These are phyloP conservation scores for Rhinichthys klamathensis DNA, from an alignment of 2,113 vertebrate species.

Conservation along the genomic window DNA sequence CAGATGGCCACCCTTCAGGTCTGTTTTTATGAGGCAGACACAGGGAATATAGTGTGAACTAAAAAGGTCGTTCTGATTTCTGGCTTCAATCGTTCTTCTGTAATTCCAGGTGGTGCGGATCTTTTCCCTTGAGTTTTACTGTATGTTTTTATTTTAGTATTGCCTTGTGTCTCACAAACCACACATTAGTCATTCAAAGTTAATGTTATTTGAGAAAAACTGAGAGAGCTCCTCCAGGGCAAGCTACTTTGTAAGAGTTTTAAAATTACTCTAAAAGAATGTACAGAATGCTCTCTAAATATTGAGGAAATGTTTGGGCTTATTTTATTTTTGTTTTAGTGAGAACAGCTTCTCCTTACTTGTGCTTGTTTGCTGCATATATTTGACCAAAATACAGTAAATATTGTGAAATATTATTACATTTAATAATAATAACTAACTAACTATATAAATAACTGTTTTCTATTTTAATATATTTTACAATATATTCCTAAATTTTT, in stretches of 20 bases:
- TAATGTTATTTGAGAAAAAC: background rate
- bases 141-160: slow-evolving; percentile 21
- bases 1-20: slow-evolving; percentile 36
- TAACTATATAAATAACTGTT: background rate
- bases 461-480: background rate
- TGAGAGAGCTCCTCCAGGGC: background rate
- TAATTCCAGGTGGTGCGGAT: background rate
- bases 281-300: background rate
- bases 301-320: background rate
- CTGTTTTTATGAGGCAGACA: slow-evolving; percentile 37
- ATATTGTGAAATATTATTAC: background rate
- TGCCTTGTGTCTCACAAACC: background rate
- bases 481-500: background rate
- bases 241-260: background rate
- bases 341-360: background rate
- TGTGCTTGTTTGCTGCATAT: background rate
- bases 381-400: background rate
- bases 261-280: background rate
- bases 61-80: slow-evolving; percentile 20
- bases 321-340: background rate
- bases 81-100: background rate
- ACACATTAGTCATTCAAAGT: background rate
- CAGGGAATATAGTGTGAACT: slow-evolving; percentile 33
- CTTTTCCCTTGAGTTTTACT: slow-evolving; percentile 6
- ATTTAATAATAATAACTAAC: background rate